Evolutionary conservation across 2,888 invertebrate species (phyloP), one percentile per base, ranked within the genome.

Genomic region (Mimachlamys varia): DNA sequence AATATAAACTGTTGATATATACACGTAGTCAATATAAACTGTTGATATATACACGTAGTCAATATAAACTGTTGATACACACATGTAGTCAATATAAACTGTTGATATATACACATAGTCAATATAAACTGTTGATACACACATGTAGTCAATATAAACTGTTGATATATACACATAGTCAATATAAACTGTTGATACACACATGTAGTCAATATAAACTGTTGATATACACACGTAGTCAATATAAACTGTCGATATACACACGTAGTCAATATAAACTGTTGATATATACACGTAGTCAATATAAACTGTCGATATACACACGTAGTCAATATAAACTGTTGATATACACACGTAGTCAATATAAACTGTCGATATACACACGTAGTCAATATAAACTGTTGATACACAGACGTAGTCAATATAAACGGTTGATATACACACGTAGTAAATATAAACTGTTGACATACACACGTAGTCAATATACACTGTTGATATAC

Each of bases 331-430:
- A 44, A 44, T 44, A 27, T 76, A 76, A 27, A 33, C 27, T 76
- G 76, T 76, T 76, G 76, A 76, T 76, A 76, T 76, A 76, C 27
- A 33, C 76, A 76, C 22, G 22, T 62, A 62, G 62, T 22, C 62
- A 62, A 22, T 62, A 62, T 22, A n/a, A 44, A 44, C 22, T 62
- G 62, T 53, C 15, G 53, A 53, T 53, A 58, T 58, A n/a, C n/a
- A 33, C 27, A 76, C 27, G 27, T 76, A 76, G 76, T 27, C 76
- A 76, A 22, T 76, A 76, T 76, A 76, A 27, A 33, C 22, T 76
- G 76, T 76, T 76, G 76, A 76, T 76, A 76, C 33, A 76, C 27
- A 33, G 33, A 76, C 44, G 44, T 44, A 44, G 44, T 44, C 44
- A 44, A 44, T 44, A 27, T 76, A 76, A 27, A 33, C 27, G 27